phyloP scores from a whole-genome alignment of 2,888 invertebrate species.

The Polydrusus cervinus region DNA sequence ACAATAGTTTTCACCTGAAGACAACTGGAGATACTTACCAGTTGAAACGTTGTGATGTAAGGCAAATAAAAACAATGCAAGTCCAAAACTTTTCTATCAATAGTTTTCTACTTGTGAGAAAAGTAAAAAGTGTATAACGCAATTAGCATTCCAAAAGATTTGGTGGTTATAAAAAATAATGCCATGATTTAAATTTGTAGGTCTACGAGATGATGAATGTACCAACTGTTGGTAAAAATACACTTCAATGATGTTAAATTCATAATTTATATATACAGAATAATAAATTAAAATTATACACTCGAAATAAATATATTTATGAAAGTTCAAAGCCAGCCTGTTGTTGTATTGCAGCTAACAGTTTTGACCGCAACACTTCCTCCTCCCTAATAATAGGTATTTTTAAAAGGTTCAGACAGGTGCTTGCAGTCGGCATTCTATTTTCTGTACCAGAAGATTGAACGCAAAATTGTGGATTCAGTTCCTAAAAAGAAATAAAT shows the following conservation, averaged over 20 bases:
- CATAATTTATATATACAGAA: constrained; percentile 3
- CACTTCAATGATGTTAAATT: background rate
- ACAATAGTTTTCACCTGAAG: no score
- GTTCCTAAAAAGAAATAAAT: constrained; percentile 78
- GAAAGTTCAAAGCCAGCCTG: constrained; percentile 97
- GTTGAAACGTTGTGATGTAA: no score
- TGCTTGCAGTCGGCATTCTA: constrained; percentile 96
- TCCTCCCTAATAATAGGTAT: constrained; percentile 92
- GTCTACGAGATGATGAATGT: no score
- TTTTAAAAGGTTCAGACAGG: constrained; percentile 98
- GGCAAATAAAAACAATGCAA: no score
- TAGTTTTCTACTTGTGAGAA: no score
- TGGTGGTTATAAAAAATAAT: no score
- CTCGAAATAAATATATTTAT: constrained; percentile 69
- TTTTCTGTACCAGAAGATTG: constrained; percentile 93
- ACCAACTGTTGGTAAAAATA: no score
- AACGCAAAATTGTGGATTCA: constrained; percentile 97
- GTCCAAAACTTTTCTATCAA: no score
- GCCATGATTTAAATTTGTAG: no score
- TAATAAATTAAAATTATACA: background rate
- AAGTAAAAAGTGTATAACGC: no score
- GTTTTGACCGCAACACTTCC: constrained; percentile 84
- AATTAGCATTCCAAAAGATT: no score
- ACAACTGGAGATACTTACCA: no score
- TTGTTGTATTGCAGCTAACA: constrained; percentile 94